A percentile compares a stretch with the other conserved stretches of the same genome.
Evolutionary conservation across 2,888 invertebrate species (phyloP).

Genomic region (Bibio marci): DNA sequence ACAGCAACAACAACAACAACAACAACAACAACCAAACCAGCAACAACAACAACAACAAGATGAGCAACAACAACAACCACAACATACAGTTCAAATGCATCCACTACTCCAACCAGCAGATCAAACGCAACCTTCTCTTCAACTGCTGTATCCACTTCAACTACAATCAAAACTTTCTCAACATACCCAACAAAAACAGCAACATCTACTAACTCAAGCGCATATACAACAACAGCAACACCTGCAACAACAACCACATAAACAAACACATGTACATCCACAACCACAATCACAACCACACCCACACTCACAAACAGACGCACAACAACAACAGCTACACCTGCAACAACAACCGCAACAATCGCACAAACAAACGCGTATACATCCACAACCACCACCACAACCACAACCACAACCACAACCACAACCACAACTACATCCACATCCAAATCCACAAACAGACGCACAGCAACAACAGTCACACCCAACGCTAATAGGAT

Average conservation of each 20-base stretch:
- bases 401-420: too few species aligned
- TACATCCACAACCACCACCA: too few species aligned
- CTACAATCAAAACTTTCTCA: background rate
- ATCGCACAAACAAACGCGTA: too few species aligned
- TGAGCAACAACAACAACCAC: constrained; percentile 10
- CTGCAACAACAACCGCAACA: too few species aligned
- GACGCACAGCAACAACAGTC: too few species aligned
- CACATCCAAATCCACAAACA: too few species aligned
- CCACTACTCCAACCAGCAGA: background rate
- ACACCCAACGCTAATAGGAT: too few species aligned
- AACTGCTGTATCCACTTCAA: constrained; percentile 8
- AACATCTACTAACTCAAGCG: too few species aligned
- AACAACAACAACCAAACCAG: constrained; percentile 1
- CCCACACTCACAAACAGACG: too few species aligned
- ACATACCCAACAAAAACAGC: background rate
- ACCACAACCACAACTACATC: too few species aligned
- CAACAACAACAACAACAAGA: constrained; percentile 1
- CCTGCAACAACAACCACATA: too few species aligned
- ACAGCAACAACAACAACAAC: constrained; percentile 10
- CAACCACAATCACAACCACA: background rate
- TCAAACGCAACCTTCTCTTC: constrained; percentile 1
- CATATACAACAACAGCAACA: constrained; percentile 1
- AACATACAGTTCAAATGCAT: background rate
- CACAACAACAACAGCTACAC: too few species aligned
- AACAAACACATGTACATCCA: constrained; percentile 3